Evolutionary conservation across 2,888 invertebrate species (phyloP), one percentile per base, ranked within the genome.

Genomic region (Ditylenchus weischeri): DNA sequence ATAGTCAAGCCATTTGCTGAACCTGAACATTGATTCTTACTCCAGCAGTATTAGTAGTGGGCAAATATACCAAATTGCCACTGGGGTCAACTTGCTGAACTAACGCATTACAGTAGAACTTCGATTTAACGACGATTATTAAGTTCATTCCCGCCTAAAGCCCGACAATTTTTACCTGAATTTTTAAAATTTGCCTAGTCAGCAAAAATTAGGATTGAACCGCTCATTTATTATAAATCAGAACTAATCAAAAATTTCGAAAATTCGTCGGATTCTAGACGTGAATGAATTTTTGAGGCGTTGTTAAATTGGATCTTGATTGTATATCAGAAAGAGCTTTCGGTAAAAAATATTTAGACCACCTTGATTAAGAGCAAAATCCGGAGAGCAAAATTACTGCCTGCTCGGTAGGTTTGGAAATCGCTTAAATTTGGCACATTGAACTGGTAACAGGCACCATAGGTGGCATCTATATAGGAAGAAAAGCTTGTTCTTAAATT

Each of bases 401-500:
- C 71, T n/a, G 69, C 57, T 11, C 69, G 62, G n/a, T 43, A 21
- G 6, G 57, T 50, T 54, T 29, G 38, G 54, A 62, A 36, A 29
- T 62, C 63, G 50, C 50, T 21, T 21, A 19, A 15, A 57, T 69
- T 50, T n/a, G 19, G 43, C 23, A 35, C 49, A 54, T 72, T 72
- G 68, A 68, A 72, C 23, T 61, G 65, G 47, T 58, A 72, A 49
- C 70, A 70, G 29, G 48, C 54, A 13, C 68, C 70, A 50, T 68
- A 68, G 10, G 48, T 59, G 8, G 68, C 65, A 29, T 70, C 68
- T 29, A 62, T n/a, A 19, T 62, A 18, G 21, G 15, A 36, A 8
- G 59, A 62, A 65, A 70, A 63, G 63, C 50, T 51, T 18, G 29
- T 3, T 35, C 59, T 29, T 49, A 19, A 54, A 19, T n/a, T 19